Evolutionary conservation across 2,797 vertebrate genomes (phyloP).

Genomic region (Enteromius trimaculatus): DNA sequence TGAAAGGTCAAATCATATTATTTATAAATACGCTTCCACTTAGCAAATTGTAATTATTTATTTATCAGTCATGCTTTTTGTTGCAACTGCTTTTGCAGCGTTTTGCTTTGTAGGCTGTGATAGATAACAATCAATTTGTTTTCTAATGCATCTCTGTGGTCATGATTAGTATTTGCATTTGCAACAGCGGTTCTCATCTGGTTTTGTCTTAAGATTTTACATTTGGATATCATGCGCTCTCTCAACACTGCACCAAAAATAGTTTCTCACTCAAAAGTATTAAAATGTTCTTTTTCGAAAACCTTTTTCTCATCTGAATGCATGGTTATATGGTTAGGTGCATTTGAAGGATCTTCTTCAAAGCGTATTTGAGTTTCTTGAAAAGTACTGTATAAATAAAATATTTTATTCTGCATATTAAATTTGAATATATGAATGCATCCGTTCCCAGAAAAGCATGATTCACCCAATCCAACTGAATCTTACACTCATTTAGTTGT

Average conservation of each 20-base stretch:
- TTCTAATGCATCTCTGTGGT: conserved; percentile 17
- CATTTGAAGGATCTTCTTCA: neutral
- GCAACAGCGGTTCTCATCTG: neutral
- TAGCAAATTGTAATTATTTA: conserved; percentile 42
- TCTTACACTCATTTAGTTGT: neutral
- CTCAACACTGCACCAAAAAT: neutral
- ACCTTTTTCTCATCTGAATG: neutral
- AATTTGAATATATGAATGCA: neutral
- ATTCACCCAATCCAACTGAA: neutral
- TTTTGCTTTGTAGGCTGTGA: conserved; percentile 34
- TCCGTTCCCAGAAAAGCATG: neutral
- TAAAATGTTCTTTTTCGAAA: neutral
- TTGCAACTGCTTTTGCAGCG: conserved; percentile 39
- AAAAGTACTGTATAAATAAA: neutral
- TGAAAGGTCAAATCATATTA: conserved; percentile 51
- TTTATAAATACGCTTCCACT: conserved; percentile 34
- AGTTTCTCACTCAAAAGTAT: neutral
- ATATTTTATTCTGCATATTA: neutral
- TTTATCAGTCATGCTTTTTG: conserved; percentile 48
- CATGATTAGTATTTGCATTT: neutral
- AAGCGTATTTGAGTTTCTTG: neutral
- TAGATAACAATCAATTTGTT: conserved; percentile 22
- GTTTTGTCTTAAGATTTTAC: neutral
- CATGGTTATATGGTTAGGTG: neutral
- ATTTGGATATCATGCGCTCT: neutral